Base-by-base conservation (phyloP, 2,888 invertebrate genomes). In the Lasius platythorax region DNA sequence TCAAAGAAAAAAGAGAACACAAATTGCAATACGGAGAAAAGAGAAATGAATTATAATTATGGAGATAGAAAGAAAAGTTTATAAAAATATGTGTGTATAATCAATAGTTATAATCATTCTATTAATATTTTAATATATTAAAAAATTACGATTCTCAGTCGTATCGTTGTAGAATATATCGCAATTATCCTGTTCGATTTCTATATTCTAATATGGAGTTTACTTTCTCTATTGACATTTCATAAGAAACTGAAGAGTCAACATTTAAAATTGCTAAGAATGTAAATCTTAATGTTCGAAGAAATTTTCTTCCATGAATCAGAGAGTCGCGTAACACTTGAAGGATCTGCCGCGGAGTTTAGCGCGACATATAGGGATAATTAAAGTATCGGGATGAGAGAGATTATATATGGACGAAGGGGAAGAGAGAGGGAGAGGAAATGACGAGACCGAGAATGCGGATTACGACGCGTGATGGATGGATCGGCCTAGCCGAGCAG, bases 391-490 rank as follows among this genome's bases (percentile, higher is more conserved):
- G 72, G 15, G 11, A 40, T n/a, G 50, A 37, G 33, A 37, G 33
- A 64, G 72, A 61, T 50, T 50, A 50, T 50, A 37, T 6, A 43
- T 15, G 30, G 18, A 6, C 5, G 15, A 15, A 58, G 15, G 33
- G 8, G 18, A 23, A 56, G 68, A 58, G 15, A 40, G 37, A 40
- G 28, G 9, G 33, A 53, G 76, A 40, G n/a, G 40, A 30, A 78
- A 56, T 40, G 76, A 28, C 33, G 23, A 40, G 56, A 43, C 11
- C 33, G 70, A 70, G 79, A 70, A 79, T 50, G 79, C 72, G 79
- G 72, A 79, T 79, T 79, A 50, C 56, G 53, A 33, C 23, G n/a
- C 15, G 70, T 70, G 79, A 79, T 72, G 79, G 61, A 72, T 79
- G 72, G 46, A 61, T 46, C 33, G 33, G 56, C 28, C 30, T 56